Evolutionary conservation across 1,140 invertebrate genomes (phyloP), one percentile per base, ranked within the genome.

Genomic region (Diachasmimorpha longicaudata): DNA sequence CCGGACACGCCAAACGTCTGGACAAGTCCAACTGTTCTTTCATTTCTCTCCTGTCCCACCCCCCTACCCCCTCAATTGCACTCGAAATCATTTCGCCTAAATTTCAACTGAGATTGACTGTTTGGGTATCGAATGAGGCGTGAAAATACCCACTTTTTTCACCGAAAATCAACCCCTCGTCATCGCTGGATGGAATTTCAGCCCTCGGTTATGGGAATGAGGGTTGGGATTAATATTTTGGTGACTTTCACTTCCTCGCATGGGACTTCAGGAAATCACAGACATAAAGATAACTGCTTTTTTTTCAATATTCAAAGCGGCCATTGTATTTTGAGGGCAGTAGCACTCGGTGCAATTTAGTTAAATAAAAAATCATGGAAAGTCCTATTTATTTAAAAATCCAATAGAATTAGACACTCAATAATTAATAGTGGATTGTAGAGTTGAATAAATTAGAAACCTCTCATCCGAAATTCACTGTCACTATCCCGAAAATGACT

Each of bases 1-100:
- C 82, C 83, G 83, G 84, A 84, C 84, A 84, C 82, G 74, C 77
- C 79, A 72, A 48, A 85, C 81, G 85, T 85, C 84, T 87, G 85
- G 84, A 87, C 86, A 79, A 79, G 70, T 79, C 76, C 75, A 46
- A 58, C 46, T 77, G 63, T 73, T 71, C 58, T 76, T 37, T 76
- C 74, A 46, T 37, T 63, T n/a, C 52, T n/a, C 16, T 10, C 16
- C 14, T 8, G 9, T 16, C 36, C 46, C 6, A n/a, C n/a, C 55
- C 16, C 14, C 3, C 8, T 16, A 16, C 46, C 6, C 31, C n/a
- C 55, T 77, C 72, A 75, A 66, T 75, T 36, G 66, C 39, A 69
- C 39, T 69, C 19, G 16, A 21, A 42, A 69, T 39, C 16, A 39
- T 69, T 69, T 31, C 31, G 23, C 63, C 36, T 67, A 69, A 69